A percentile compares a stretch with the other conserved stretches of the same genome.
phyloP scores from a whole-genome alignment of 2,797 vertebrate species.

The Anisognathus igniventris region DNA sequence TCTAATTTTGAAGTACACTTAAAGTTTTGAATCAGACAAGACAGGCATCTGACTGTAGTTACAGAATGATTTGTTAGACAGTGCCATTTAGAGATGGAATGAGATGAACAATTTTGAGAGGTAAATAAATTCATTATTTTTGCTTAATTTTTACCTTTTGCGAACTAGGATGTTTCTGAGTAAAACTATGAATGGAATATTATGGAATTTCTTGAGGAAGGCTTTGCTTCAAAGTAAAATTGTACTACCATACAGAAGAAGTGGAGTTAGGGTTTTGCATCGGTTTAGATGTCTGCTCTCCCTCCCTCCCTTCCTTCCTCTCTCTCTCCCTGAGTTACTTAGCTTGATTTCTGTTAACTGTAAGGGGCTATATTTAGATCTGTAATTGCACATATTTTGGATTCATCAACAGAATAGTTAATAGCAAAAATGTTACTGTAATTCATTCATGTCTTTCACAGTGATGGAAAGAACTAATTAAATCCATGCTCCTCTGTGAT shows the following conservation, averaged over 20 bases:
- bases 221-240: background rate
- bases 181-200: background rate
- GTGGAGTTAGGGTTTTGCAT: background rate
- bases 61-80: background rate
- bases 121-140: background rate
- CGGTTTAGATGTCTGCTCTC: background rate
- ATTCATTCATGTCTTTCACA: conserved; percentile 7
- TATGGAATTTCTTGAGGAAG: background rate
- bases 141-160: background rate
- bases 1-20: background rate
- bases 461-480: background rate
- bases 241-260: background rate
- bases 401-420: background rate
- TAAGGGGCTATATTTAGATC: conserved; percentile 10
- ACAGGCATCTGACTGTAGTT: background rate
- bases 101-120: background rate
- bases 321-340: background rate
- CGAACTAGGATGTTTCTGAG: background rate
- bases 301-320: background rate
- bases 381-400: conserved; percentile 25
- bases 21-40: background rate
- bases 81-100: background rate
- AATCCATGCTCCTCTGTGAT: background rate
- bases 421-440: background rate
- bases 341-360: background rate